Percentiles rank a stretch among this genome's conserved stretches.
Conservation (phyloP, 2,113 vertebrate genomes). For the Rhabdornis inornatus region DNA sequence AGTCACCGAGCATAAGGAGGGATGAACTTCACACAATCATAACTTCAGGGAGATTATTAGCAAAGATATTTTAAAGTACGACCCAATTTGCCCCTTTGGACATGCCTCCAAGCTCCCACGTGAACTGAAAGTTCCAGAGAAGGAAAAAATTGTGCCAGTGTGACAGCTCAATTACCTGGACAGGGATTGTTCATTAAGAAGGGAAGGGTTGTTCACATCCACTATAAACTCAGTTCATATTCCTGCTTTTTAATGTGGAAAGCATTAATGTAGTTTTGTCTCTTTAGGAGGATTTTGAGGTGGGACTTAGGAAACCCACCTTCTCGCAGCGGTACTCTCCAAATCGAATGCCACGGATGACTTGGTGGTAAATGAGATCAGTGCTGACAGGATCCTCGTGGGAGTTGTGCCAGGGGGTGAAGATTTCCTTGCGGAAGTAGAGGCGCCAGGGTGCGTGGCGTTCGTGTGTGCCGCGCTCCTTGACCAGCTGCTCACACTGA, state of each 20-base stretch:
- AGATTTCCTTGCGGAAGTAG: slow-evolving; percentile 93
- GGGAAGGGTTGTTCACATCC: not conserved
- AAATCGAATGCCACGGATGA: slow-evolving; percentile 84
- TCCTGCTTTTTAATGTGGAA: not conserved
- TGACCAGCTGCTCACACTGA: slow-evolving; percentile 91
- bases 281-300: not conserved
- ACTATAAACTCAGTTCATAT: not conserved
- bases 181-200: not conserved
- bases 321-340: slow-evolving; percentile 89
- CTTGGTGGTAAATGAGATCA: slow-evolving; percentile 89
- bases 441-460: slow-evolving; percentile 89
- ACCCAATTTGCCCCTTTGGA: not conserved
- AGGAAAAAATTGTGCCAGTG: not conserved
- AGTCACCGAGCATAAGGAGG: not conserved
- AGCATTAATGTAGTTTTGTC: not conserved
- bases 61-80: not conserved
- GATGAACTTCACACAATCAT: not conserved
- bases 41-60: not conserved
- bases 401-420: slow-evolving; percentile 92
- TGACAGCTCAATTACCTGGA: not conserved
- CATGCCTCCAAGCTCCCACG: not conserved
- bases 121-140: not conserved
- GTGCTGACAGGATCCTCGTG: slow-evolving; percentile 84
- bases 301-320: slow-evolving; percentile 62
- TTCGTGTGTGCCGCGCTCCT: slow-evolving; percentile 81